These are phyloP conservation scores for Aradus depressus DNA, from an alignment of 2,888 invertebrate genomes.

Conservation along the genomic window DNA sequence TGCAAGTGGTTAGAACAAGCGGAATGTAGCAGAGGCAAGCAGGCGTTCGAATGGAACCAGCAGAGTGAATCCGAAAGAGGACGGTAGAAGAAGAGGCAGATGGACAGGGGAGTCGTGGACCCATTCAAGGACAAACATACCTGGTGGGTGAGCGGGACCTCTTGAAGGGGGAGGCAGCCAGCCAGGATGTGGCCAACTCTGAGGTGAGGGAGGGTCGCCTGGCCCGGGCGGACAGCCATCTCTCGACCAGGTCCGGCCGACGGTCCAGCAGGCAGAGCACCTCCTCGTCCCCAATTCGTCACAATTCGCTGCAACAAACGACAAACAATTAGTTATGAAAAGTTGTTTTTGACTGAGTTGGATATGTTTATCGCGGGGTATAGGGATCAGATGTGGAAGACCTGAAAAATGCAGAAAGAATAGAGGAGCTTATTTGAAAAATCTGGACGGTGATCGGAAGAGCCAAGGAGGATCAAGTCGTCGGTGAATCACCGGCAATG, in stretches of 20 bases:
- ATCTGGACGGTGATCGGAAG: no score
- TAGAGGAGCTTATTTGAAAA: no score
- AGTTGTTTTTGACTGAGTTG: background rate
- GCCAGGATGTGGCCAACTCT: conserved; percentile 75
- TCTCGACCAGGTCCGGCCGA: conserved; percentile 44
- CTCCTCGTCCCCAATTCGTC: conserved; percentile 25
- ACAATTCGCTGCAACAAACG: conserved; percentile 33
- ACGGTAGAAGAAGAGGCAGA: background rate
- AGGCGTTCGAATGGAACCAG: no score
- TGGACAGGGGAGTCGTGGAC: background rate
- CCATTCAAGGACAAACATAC: conserved; percentile 22
- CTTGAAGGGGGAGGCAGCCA: conserved; percentile 65
- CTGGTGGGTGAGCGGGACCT: conserved; percentile 37
- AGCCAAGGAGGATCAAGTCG: no score
- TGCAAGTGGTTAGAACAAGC: no score
- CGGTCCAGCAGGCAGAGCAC: conserved; percentile 25
- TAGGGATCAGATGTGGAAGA: no score
- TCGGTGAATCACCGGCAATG: no score
- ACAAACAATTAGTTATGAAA: background rate
- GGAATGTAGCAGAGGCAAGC: no score
- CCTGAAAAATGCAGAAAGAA: no score
- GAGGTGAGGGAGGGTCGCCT: conserved; percentile 63
- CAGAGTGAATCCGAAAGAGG: background rate
- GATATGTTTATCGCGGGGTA: no score
- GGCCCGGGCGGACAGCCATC: conserved; percentile 50